These are phyloP conservation scores for Lepidocyrtinus sp. DNA, from an alignment of 2,888 invertebrate species.

Conservation along the genomic window DNA sequence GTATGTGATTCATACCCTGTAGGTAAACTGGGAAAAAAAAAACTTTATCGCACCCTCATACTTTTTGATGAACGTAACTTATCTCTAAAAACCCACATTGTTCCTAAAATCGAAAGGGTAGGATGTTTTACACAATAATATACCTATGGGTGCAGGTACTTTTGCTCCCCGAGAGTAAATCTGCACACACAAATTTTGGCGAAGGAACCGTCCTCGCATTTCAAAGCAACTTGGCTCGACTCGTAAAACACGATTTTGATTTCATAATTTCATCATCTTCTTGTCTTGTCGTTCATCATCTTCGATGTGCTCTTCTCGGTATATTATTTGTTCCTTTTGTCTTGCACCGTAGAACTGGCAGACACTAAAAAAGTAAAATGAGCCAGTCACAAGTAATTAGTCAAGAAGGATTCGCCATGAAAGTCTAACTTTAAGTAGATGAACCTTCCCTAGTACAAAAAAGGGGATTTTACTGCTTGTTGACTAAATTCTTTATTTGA, in stretches of 20 bases:
- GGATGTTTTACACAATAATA: background rate
- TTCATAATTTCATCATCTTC: conserved; percentile 7
- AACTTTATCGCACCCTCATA: background rate
- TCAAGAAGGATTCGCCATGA: background rate
- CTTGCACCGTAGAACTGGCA: background rate
- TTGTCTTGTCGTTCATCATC: conserved; percentile 16
- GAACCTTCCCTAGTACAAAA: background rate
- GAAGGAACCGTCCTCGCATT: background rate
- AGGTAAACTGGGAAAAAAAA: background rate
- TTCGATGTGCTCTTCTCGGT: conserved; percentile 2
- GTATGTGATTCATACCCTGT: too few relatives aligned
- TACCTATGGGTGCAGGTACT: background rate
- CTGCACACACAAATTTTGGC: background rate
- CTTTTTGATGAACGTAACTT: background rate
- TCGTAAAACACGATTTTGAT: background rate
- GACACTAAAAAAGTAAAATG: background rate
- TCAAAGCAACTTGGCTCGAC: background rate
- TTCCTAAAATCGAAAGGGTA: too few relatives aligned
- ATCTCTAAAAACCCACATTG: too few relatives aligned
- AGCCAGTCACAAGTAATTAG: background rate
- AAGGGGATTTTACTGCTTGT: background rate
- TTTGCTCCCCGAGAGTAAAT: background rate
- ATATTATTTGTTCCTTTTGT: background rate
- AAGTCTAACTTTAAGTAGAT: background rate
- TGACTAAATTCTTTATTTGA: background rate